phyloP scores from a whole-genome alignment of 2,888 invertebrate species.

The Xylophagus ater region DNA sequence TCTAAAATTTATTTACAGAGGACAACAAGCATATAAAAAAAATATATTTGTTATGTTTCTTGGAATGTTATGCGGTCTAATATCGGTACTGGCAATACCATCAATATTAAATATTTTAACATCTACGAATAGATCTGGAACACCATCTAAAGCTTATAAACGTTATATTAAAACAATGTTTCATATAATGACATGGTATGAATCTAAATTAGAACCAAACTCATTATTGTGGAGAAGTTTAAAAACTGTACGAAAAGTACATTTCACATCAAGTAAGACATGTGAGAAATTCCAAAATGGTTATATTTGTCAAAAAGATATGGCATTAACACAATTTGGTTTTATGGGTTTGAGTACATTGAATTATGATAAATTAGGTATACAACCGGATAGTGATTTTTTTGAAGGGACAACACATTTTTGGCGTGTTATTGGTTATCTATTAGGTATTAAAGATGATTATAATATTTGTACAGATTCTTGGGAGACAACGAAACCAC shows the following conservation, averaged over 20 bases:
- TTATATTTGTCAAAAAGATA: slow-evolving; percentile 66
- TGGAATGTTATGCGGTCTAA: slow-evolving; percentile 63
- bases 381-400: slow-evolving; percentile 48
- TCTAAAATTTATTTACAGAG: slow-evolving; percentile 42
- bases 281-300: slow-evolving; percentile 41
- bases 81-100: slow-evolving; percentile 63
- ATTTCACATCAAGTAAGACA: slow-evolving; percentile 49
- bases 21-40: slow-evolving; percentile 58
- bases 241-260: slow-evolving; percentile 52
- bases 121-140: slow-evolving; percentile 59
- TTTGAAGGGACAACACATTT: slow-evolving; percentile 68
- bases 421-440: slow-evolving; percentile 71
- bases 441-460: slow-evolving; percentile 74
- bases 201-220: slow-evolving; percentile 50
- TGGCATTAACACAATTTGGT: slow-evolving; percentile 78
- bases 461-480: slow-evolving; percentile 59
- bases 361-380: slow-evolving; percentile 52
- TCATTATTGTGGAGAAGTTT: slow-evolving; percentile 58
- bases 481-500: slow-evolving; percentile 47
- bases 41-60: slow-evolving; percentile 59
- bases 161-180: slow-evolving; percentile 69
- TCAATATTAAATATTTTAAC: slow-evolving; percentile 60
- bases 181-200: slow-evolving; percentile 71
- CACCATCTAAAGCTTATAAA: slow-evolving; percentile 53
- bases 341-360: slow-evolving; percentile 67